Conservation (phyloP, 2,888 invertebrate genomes). For the Synergus umbraculus region DNA sequence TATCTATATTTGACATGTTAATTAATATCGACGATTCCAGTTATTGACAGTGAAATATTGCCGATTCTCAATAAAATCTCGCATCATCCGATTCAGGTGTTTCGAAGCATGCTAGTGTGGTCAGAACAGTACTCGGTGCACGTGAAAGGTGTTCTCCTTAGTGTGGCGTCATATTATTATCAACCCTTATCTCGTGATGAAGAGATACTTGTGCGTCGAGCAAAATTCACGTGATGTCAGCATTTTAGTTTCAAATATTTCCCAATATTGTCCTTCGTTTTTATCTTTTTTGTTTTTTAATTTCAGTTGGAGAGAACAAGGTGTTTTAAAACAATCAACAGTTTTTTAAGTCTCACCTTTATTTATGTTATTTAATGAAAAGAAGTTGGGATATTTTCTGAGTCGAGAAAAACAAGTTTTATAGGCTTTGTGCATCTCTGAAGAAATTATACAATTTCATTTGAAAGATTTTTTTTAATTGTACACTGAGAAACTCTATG, state of each 20-base stretch:
- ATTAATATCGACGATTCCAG: neutral
- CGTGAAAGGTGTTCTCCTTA: slow-evolving; percentile 32
- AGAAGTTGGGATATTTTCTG: too few species aligned
- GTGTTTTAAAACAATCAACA: neutral
- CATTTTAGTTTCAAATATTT: neutral
- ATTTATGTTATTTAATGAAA: too few species aligned
- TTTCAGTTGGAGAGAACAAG: neutral
- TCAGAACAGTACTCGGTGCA: slow-evolving; percentile 19
- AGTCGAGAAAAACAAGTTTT: too few species aligned
- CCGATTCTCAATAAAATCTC: slow-evolving; percentile 29
- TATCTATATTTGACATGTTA: slow-evolving; percentile 53
- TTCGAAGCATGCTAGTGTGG: slow-evolving; percentile 18
- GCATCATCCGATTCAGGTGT: neutral
- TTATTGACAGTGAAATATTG: neutral
- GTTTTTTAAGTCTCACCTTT: too few species aligned
- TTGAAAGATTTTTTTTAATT: too few species aligned
- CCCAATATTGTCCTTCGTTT: neutral
- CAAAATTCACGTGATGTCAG: slow-evolving; percentile 18
- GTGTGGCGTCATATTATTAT: slow-evolving; percentile 9
- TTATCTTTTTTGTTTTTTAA: neutral
- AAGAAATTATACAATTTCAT: too few species aligned
- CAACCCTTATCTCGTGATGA: slow-evolving; percentile 18
- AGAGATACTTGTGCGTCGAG: slow-evolving; percentile 20
- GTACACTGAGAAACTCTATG: too few species aligned
- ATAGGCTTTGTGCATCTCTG: too few species aligned